phyloP scores from a whole-genome alignment of 2,888 invertebrate genomes.

The Margaritifera margaritifera region DNA sequence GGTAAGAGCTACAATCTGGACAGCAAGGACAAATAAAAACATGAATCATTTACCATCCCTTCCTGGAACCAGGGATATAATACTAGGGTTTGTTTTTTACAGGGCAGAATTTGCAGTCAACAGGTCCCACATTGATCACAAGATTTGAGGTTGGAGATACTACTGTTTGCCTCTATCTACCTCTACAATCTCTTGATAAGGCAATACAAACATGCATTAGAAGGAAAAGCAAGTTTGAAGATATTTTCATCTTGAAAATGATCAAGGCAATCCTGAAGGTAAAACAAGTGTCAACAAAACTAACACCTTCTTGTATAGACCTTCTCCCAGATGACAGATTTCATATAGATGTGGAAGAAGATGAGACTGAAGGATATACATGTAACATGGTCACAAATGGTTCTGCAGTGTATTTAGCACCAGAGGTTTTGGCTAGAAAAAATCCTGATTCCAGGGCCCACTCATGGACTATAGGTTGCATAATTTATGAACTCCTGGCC shows the following conservation, averaged over 20 bases:
- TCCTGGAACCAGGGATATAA: too few species aligned
- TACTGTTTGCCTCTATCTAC: constrained; percentile 31
- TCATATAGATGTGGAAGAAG: constrained; percentile 20
- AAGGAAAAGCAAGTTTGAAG: constrained; percentile 23
- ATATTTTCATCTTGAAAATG: constrained; percentile 39
- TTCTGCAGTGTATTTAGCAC: constrained; percentile 46
- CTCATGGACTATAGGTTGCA: constrained; percentile 53
- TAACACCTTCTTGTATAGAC: constrained; percentile 26
- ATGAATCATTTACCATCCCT: too few species aligned
- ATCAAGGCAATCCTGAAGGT: constrained; percentile 19
- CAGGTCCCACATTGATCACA: constrained; percentile 31
- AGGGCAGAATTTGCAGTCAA: constrained; percentile 11
- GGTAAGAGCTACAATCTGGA: too few species aligned
- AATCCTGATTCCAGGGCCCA: constrained; percentile 38
- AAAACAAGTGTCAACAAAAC: constrained; percentile 5
- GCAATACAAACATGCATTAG: constrained; percentile 25
- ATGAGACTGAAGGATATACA: constrained; percentile 1
- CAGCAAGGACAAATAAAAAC: too few species aligned
- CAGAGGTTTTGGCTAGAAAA: constrained; percentile 42
- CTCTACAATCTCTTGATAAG: constrained; percentile 36
- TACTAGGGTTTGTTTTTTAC: background rate
- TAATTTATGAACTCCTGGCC: constrained; percentile 52
- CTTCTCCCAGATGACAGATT: constrained; percentile 21
- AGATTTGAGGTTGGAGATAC: constrained; percentile 38
- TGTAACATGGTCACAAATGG: constrained; percentile 11